phyloP scores from a whole-genome alignment of 2,888 invertebrate species.

The Leucophora obtusa region DNA sequence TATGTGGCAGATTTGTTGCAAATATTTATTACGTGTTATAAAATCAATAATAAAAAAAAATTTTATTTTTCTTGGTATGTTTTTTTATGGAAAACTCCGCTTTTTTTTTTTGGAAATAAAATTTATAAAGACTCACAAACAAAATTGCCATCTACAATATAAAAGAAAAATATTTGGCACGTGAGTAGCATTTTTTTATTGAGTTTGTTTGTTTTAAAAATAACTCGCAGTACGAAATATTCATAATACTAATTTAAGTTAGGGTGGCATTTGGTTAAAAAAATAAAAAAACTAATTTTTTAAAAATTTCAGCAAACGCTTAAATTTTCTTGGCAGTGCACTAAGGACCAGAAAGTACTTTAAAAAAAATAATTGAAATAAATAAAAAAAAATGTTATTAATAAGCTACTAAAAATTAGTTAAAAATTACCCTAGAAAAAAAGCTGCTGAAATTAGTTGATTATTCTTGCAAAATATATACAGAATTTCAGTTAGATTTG shows the following conservation, averaged over 20 bases:
- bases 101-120: conserved; percentile 1
- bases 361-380: too few relatives aligned
- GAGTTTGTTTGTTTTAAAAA: background rate
- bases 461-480: too few relatives aligned
- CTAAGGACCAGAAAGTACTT: too few relatives aligned
- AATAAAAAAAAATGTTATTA: too few relatives aligned
- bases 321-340: too few relatives aligned
- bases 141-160: conserved; percentile 44
- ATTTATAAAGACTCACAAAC: conserved; percentile 15
- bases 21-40: conserved; percentile 63
- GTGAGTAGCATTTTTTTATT: conserved; percentile 42
- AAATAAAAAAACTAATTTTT: too few relatives aligned
- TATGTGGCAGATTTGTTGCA: conserved; percentile 33
- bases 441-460: too few relatives aligned
- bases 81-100: conserved; percentile 12
- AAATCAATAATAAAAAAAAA: conserved; percentile 62
- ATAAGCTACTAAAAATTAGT: too few relatives aligned
- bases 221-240: background rate
- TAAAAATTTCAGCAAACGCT: too few relatives aligned
- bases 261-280: too few relatives aligned
- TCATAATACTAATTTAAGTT: background rate
- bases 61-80: background rate
- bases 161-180: conserved; percentile 24
- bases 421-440: too few relatives aligned
- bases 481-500: too few relatives aligned